Evolutionary conservation across 2,888 invertebrate genomes (phyloP), one percentile per base, ranked within the genome.

Genomic region (Trichacis sp.): DNA sequence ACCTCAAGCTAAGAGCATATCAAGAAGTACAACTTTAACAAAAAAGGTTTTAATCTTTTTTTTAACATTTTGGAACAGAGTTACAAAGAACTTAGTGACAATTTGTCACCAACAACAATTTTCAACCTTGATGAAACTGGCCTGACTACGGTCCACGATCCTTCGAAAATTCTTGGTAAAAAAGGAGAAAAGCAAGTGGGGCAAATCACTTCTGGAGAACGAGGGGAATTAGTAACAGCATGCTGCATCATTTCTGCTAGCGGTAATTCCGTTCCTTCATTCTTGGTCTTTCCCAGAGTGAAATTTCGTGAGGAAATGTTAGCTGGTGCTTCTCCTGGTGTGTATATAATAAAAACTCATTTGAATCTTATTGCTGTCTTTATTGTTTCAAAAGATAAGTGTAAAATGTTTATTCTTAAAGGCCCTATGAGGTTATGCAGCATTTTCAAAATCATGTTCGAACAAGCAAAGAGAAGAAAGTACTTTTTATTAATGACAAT

Each of bases 71-170:
- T 71, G 18, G 58, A 70, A 63, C 48, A 52, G 24, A 63, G 70
- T 5, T 56, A 65, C n/a, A 52, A 55, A 20, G 57, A 69, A 53
- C 61, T 64, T 18, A 65, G 60, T 30, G 47, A 71, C 17, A 63
- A 70, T 29, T 1, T 59, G 11, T 52, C 64, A 24, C 73, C 74
- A 20, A 64, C 73, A 47, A 66, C 72, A 43, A 79, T 85, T 46
- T 84, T 77, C 57, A 84, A 84, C 67, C 58, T 81, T 20, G 84
- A 85, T 70, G 84, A 86, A 71, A 80, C 82, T 18, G 81, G 78
- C 0, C 60, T 84, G 3, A 78, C 82, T 17, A 85, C 84, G 2
- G 85, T 85, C 1, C 83, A 83, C 50, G 80, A 73, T 57, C 75
- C 79, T n/a, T 61, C 72, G 18, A 80, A 78, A 69, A 74, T 83